Percentiles rank a stretch among this genome's conserved stretches.
These are phyloP conservation scores for Hoplodrina ambigua DNA, from an alignment of 2,888 invertebrate species.

Conservation along the genomic window DNA sequence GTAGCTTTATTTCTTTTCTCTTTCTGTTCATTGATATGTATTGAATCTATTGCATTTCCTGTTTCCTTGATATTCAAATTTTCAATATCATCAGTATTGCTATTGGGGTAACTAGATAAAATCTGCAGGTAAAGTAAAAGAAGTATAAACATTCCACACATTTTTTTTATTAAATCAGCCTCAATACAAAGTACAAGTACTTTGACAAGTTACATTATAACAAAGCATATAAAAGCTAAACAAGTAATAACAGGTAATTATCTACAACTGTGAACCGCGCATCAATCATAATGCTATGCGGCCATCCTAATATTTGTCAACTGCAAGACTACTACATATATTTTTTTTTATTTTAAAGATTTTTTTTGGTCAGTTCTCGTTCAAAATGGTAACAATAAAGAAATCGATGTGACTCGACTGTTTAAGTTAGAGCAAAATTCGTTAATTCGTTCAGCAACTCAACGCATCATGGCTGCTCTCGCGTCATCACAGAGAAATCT, in stretches of 20 bases:
- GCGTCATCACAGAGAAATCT: conserved; percentile 74
- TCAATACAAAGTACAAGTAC: conserved; percentile 81
- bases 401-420: conserved; percentile 53
- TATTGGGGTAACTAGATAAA: not conserved
- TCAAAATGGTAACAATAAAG: conserved; percentile 53
- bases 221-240: conserved; percentile 82
- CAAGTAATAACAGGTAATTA: conserved; percentile 86
- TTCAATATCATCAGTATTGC: no score
- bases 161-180: conserved; percentile 86
- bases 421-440: conserved; percentile 55
- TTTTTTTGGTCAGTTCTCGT: conserved; percentile 44
- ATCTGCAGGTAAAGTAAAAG: conserved; percentile 39
- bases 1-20: not conserved
- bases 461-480: conserved; percentile 40
- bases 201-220: conserved; percentile 76
- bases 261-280: conserved; percentile 71
- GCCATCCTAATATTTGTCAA: conserved; percentile 50
- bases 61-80: not conserved
- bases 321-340: conserved; percentile 38
- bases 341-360: conserved; percentile 19
- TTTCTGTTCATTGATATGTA: not conserved
- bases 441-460: conserved; percentile 48
- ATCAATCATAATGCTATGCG: conserved; percentile 63
- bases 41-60: not conserved
- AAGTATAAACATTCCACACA: conserved; percentile 74